These are phyloP conservation scores for Pangasius krempfi DNA, from an alignment of 2,797 vertebrate species.

Conservation along the genomic window DNA sequence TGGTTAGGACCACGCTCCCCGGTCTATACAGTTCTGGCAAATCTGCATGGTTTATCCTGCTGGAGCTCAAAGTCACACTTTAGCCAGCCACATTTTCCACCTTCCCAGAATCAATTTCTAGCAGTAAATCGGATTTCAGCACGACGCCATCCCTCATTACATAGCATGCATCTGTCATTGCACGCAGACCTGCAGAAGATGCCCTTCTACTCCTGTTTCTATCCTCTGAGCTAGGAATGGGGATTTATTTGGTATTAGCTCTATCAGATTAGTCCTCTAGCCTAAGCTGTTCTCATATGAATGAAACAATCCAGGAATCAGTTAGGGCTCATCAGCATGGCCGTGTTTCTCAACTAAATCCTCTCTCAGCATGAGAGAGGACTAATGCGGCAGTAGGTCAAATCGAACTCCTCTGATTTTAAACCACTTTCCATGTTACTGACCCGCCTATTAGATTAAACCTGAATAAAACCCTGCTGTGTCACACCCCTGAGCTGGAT, in stretches of 20 bases:
- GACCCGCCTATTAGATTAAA: neutral
- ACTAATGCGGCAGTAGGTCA: conserved; percentile 25
- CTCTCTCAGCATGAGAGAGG: conserved; percentile 15
- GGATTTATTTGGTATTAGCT: conserved; percentile 47
- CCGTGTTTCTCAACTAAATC: conserved; percentile 44
- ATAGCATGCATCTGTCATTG: conserved; percentile 20
- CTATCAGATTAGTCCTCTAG: conserved; percentile 50
- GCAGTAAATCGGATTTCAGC: conserved; percentile 51
- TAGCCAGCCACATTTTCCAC: conserved; percentile 13
- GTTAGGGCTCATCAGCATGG: conserved; percentile 44
- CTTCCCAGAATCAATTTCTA: conserved; percentile 42
- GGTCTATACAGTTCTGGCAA: conserved; percentile 25
- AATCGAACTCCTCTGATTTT: conserved; percentile 34
- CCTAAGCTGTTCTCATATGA: conserved; percentile 39
- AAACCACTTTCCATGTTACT: conserved; percentile 31
- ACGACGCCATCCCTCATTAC: conserved; percentile 39
- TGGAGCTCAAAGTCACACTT: conserved; percentile 39
- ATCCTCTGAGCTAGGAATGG: conserved; percentile 13
- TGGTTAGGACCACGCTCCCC: neutral
- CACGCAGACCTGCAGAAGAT: conserved; percentile 23
- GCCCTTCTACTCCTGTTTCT: conserved; percentile 31
- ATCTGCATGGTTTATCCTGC: conserved; percentile 7
- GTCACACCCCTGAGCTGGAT: neutral
- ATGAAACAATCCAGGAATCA: conserved; percentile 34
- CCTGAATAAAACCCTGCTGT: neutral